Conservation (phyloP, 2,888 invertebrate species). For the Malthinus flaveolus region DNA sequence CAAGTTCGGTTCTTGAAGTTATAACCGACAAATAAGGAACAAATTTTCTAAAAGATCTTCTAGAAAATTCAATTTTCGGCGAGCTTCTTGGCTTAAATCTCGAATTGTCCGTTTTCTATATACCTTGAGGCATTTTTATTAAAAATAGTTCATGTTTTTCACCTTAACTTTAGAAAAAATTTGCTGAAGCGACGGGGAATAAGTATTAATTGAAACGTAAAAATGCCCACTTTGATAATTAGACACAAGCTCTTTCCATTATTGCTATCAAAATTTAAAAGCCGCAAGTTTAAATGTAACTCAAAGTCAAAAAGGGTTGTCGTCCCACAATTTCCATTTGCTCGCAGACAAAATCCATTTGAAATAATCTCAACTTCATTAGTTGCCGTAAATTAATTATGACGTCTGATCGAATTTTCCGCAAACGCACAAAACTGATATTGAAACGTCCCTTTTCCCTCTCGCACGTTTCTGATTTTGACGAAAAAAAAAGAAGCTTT, state of each 20-base stretch:
- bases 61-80: too few relatives aligned
- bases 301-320: conserved; percentile 31
- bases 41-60: too few relatives aligned
- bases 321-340: conserved; percentile 39
- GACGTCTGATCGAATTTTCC: conserved; percentile 54
- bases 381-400: conserved; percentile 55
- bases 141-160: too few relatives aligned
- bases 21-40: too few relatives aligned
- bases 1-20: too few relatives aligned
- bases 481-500: not conserved
- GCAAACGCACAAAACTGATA: conserved; percentile 32
- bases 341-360: conserved; percentile 38
- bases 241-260: not conserved
- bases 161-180: too few relatives aligned
- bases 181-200: too few relatives aligned
- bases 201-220: too few relatives aligned
- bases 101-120: too few relatives aligned
- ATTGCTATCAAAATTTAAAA: conserved; percentile 8
- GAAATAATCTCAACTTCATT: conserved; percentile 49
- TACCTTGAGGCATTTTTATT: too few relatives aligned
- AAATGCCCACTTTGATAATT: too few relatives aligned
- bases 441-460: not conserved
- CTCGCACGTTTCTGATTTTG: not conserved
- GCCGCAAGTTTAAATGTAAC: conserved; percentile 17
- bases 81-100: too few relatives aligned